A percentile compares a stretch with the other conserved stretches of the same genome.
Conservation (phyloP, 2,797 vertebrate species). For the Xenopus petersii region DNA sequence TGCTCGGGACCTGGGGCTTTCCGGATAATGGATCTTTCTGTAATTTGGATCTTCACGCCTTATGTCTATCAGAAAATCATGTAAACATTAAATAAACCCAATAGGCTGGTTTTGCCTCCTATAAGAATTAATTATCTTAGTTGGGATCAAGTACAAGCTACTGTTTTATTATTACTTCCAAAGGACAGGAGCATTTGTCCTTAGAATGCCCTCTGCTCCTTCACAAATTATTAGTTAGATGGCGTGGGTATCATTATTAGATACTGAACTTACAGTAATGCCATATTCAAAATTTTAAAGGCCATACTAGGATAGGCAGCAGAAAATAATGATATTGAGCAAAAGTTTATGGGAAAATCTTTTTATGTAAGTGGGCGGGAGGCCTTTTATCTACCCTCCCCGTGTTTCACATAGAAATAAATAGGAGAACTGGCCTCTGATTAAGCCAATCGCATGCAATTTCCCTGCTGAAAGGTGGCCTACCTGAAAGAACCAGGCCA, state of each 20-base stretch:
- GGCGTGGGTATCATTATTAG: neutral
- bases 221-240: constrained; percentile 8
- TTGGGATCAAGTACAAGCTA: no score
- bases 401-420: constrained; percentile 29
- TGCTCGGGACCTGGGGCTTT: no score
- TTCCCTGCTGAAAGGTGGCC: constrained; percentile 84
- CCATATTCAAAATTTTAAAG: constrained; percentile 20
- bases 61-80: no score
- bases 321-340: constrained; percentile 19
- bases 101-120: no score
- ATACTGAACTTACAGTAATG: constrained; percentile 1
- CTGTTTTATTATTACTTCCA: neutral
- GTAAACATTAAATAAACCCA: no score
- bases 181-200: neutral
- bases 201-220: neutral
- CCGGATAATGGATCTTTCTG: no score
- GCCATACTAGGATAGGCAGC: constrained; percentile 4
- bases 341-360: constrained; percentile 21
- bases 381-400: constrained; percentile 45
- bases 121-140: no score
- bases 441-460: constrained; percentile 70
- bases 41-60: no score
- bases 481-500: constrained; percentile 71
- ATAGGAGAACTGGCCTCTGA: constrained; percentile 62
- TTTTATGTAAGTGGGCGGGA: constrained; percentile 32